These are phyloP conservation scores for Penaeus indicus DNA, from an alignment of 1,140 invertebrate genomes.

Conservation along the genomic window DNA sequence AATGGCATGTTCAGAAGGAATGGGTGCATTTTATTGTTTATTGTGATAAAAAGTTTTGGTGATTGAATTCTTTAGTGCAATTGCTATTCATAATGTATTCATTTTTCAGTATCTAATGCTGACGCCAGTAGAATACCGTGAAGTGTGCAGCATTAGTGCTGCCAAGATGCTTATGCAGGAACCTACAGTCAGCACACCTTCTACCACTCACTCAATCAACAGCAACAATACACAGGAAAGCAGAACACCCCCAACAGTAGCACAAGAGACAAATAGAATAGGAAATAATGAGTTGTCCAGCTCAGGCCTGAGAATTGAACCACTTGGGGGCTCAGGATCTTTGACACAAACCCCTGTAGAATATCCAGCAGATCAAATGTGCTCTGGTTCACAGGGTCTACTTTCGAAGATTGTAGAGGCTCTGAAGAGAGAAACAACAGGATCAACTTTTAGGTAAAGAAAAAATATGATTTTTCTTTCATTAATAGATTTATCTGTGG, in stretches of 20 bases:
- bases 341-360: conserved; percentile 12
- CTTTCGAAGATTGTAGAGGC: conserved; percentile 56
- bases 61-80: too few relatives aligned
- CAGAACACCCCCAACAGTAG: conserved; percentile 5
- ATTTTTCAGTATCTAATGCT: conserved; percentile 54
- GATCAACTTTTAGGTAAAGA: conserved; percentile 56
- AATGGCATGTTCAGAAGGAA: too few relatives aligned
- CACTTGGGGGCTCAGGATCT: not conserved
- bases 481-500: too few relatives aligned
- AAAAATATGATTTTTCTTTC: not conserved
- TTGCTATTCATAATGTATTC: too few relatives aligned
- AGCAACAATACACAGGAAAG: not conserved
- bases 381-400: conserved; percentile 49
- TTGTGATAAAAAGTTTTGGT: too few relatives aligned
- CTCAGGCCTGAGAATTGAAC: too few relatives aligned
- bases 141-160: conserved; percentile 47
- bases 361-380: conserved; percentile 57
- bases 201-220: not conserved
- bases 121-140: conserved; percentile 46
- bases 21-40: too few relatives aligned
- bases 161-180: conserved; percentile 34
- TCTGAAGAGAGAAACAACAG: conserved; percentile 57
- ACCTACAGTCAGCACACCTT: conserved; percentile 20
- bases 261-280: not conserved
- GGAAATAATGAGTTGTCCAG: too few relatives aligned